Conservation (phyloP, 2,113 vertebrate genomes). For the Vireo altiloquus region DNA sequence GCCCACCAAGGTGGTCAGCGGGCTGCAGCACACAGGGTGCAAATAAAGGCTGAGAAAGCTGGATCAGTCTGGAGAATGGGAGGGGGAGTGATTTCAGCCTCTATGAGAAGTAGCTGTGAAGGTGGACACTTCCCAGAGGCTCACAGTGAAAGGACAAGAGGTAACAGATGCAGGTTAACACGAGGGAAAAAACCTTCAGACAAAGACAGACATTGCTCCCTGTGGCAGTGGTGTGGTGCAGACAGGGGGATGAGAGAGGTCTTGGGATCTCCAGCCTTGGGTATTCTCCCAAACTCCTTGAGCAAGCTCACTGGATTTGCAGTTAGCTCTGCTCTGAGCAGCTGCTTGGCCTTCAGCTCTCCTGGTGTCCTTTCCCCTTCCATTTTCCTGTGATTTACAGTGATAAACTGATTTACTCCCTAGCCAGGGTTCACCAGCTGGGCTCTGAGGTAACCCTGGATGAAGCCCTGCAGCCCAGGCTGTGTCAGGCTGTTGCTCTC, state of each 20-base stretch:
- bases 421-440: neutral
- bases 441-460: neutral
- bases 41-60: neutral
- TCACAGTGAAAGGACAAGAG: neutral
- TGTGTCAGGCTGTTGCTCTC: neutral
- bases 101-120: neutral
- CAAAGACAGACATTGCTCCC: neutral
- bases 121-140: neutral
- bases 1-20: neutral
- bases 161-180: neutral
- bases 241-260: neutral
- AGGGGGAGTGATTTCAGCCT: neutral
- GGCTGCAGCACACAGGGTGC: neutral
- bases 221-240: neutral
- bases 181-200: neutral
- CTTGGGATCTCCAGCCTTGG: neutral
- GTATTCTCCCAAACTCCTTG: neutral
- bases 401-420: neutral
- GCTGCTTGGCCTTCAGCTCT: neutral
- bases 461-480: neutral
- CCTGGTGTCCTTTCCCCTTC: neutral
- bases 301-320: neutral
- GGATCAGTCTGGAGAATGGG: neutral
- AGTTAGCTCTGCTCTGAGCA: neutral
- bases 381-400: neutral